phyloP scores from a whole-genome alignment of 2,113 vertebrate genomes.

The Phylloscopus whistleri region DNA sequence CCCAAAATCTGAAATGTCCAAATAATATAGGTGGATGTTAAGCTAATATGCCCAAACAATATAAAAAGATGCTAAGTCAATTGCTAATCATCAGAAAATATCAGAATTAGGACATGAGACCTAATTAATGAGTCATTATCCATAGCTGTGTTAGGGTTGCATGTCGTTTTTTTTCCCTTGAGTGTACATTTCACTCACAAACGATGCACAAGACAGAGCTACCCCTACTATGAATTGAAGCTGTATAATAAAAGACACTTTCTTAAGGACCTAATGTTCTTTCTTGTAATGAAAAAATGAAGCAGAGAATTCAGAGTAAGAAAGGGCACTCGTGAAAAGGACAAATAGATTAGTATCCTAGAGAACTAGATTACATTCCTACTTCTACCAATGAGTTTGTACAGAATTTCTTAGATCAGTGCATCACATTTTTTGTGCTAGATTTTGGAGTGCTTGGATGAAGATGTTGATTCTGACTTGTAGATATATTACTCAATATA shows the following conservation, averaged over 20 bases:
- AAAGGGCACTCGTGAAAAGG: neutral
- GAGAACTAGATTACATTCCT: neutral
- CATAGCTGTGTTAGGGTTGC: neutral
- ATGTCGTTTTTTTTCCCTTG: neutral
- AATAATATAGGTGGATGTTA: neutral
- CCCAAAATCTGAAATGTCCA: neutral
- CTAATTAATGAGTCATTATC: neutral
- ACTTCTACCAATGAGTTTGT: neutral
- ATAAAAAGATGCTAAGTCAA: neutral
- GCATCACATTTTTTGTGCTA: neutral
- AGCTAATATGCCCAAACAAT: rapidly evolving
- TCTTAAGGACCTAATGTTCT: neutral
- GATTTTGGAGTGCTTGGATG: neutral
- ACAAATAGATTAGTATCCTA: neutral
- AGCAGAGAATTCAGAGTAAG: neutral
- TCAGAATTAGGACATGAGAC: neutral
- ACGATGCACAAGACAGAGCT: neutral
- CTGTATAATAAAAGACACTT: neutral
- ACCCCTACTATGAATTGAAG: neutral
- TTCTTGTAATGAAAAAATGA: neutral
- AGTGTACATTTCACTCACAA: neutral
- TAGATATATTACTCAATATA: neutral
- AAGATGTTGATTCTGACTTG: neutral
- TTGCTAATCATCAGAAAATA: neutral
- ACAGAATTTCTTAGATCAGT: neutral